Evolutionary conservation across 2,888 invertebrate species (phyloP).

Genomic region (Dendrolimus houi): DNA sequence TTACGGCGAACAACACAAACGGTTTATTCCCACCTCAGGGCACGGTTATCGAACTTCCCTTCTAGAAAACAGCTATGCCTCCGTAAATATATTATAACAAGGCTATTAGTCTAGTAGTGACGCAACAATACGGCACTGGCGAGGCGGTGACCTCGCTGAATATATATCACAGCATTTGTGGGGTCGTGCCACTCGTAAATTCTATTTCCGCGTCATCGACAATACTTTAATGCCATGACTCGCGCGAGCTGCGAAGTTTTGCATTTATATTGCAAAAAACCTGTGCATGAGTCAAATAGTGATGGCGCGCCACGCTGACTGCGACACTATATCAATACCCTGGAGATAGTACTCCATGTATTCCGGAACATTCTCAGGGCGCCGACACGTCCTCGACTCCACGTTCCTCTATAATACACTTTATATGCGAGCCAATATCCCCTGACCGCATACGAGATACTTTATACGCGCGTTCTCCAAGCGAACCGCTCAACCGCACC

Average conservation of each 20-base stretch:
- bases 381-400: conserved; percentile 32
- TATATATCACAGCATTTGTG: conserved; percentile 35
- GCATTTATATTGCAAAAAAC: conserved; percentile 41
- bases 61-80: conserved; percentile 32
- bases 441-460: conserved; percentile 41
- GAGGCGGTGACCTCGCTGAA: conserved; percentile 52
- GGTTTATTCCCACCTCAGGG: conserved; percentile 51
- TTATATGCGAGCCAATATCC: conserved; percentile 39
- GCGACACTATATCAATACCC: conserved; percentile 31
- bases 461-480: conserved; percentile 33
- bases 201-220: conserved; percentile 58
- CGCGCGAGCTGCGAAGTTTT: conserved; percentile 28
- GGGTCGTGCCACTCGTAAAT: conserved; percentile 49
- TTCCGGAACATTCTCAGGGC: conserved; percentile 37
- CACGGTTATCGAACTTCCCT: conserved; percentile 56
- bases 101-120: conserved; percentile 45
- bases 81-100: conserved; percentile 44
- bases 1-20: conserved; percentile 44
- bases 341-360: conserved; percentile 21
- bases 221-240: conserved; percentile 25
- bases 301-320: conserved; percentile 44
- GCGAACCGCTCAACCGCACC: conserved; percentile 41
- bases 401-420: conserved; percentile 27
- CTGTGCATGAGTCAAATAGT: conserved; percentile 22
- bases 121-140: conserved; percentile 36